phyloP scores from a whole-genome alignment of 2,888 invertebrate genomes.

The Sminthurinus aureus region DNA sequence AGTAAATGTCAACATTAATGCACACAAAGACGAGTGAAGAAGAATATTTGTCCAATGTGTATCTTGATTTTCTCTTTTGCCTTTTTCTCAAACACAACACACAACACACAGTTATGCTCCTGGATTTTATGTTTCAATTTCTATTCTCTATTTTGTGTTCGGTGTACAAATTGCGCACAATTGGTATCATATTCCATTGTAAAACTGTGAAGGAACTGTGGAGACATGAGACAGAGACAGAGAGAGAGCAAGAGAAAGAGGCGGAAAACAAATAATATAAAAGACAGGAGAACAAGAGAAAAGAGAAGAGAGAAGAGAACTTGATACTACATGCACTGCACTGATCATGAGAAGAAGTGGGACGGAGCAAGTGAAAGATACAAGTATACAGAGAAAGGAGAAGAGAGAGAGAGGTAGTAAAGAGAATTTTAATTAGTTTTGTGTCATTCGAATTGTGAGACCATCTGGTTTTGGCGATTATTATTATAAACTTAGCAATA shows the following conservation, averaged over 20 bases:
- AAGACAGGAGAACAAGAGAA: background rate
- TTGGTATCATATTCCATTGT: no score
- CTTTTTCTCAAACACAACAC: no score
- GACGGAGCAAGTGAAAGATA: slow-evolving; percentile 5
- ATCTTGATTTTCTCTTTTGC: no score
- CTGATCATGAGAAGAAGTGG: background rate
- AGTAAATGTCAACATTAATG: no score
- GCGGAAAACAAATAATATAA: background rate
- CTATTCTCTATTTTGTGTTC: no score
- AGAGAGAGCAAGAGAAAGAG: background rate
- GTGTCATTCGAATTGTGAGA: slow-evolving; percentile 51
- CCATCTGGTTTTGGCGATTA: slow-evolving; percentile 53
- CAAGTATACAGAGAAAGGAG: slow-evolving; percentile 18
- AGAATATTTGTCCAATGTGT: no score
- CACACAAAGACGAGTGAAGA: no score
- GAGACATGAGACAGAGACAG: background rate
- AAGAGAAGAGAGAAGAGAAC: background rate
- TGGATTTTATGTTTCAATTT: no score
- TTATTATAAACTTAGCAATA: slow-evolving; percentile 56
- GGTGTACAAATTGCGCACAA: no score
- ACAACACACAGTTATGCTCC: no score
- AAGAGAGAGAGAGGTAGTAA: slow-evolving; percentile 36
- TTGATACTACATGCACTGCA: no score
- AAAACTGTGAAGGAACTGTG: no score
- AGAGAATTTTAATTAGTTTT: slow-evolving; percentile 56